Evolutionary conservation across 2,888 invertebrate species (phyloP).

Genomic region (Pseudococcus longispinus): DNA sequence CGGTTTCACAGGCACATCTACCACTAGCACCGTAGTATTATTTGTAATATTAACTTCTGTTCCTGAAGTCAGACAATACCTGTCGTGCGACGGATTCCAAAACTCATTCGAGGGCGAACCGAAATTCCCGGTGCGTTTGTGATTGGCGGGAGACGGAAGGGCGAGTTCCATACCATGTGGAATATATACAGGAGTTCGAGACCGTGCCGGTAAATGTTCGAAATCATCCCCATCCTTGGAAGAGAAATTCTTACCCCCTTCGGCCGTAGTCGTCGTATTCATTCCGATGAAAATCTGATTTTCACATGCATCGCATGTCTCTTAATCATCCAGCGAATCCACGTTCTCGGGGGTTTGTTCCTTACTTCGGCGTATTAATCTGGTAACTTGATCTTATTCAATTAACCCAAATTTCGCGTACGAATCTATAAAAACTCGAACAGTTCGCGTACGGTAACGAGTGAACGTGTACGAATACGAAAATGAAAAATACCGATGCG

Average conservation of each 20-base stretch:
- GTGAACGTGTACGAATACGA: neutral
- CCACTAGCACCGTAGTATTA: slow-evolving; percentile 57
- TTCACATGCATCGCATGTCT: slow-evolving; percentile 51
- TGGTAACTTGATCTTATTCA: slow-evolving; percentile 19
- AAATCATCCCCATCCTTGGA: slow-evolving; percentile 50
- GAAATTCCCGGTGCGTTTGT: slow-evolving; percentile 16
- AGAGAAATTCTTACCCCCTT: slow-evolving; percentile 32
- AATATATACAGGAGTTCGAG: slow-evolving; percentile 53
- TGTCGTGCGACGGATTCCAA: slow-evolving; percentile 44
- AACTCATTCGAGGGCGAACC: neutral
- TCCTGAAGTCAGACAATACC: slow-evolving; percentile 48
- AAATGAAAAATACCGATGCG: neutral
- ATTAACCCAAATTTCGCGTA: neutral
- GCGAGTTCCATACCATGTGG: slow-evolving; percentile 53
- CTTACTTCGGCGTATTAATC: neutral
- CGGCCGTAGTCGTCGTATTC: neutral
- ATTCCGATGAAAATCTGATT: neutral
- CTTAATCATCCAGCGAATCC: neutral
- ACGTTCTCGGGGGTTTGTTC: neutral
- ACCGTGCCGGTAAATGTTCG: slow-evolving; percentile 52
- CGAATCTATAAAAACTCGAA: neutral
- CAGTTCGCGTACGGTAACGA: neutral
- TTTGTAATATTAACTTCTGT: slow-evolving; percentile 52
- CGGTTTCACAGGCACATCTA: slow-evolving; percentile 58
- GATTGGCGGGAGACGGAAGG: slow-evolving; percentile 38